A percentile compares a stretch with the other conserved stretches of the same genome.
Evolutionary conservation across 2,113 vertebrate species (phyloP).

Genomic region (Cephalopholis sonnerati): DNA sequence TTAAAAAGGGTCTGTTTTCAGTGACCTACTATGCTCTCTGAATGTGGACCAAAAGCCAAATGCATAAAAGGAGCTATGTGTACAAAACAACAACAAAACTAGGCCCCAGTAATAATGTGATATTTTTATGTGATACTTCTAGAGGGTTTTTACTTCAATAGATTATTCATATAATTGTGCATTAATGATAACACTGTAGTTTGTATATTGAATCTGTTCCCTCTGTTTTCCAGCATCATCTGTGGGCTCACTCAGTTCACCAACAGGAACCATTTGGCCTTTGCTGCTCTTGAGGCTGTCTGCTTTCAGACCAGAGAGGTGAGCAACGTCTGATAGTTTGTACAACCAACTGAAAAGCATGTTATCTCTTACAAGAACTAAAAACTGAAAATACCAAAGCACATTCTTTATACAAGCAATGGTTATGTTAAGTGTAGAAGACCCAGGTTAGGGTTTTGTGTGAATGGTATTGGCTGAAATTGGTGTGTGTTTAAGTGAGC

Average conservation of each 20-base stretch:
- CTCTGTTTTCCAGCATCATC: conserved; percentile 89
- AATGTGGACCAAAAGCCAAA: no score
- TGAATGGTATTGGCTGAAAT: not conserved
- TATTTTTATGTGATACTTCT: not conserved
- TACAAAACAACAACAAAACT: no score
- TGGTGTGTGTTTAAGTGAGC: not conserved
- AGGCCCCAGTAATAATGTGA: not conserved
- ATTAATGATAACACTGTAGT: not conserved
- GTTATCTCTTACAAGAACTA: not conserved
- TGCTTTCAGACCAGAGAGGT: conserved; percentile 99
- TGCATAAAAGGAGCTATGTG: no score
- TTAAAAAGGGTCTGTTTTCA: no score
- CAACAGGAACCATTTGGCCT: conserved; percentile 96
- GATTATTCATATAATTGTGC: not conserved
- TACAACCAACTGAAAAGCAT: not conserved
- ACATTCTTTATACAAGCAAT: not conserved
- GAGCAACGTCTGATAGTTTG: conserved; percentile 41
- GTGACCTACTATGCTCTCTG: no score
- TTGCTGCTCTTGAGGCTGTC: conserved; percentile 97
- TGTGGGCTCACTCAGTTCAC: conserved; percentile 99
- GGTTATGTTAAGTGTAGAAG: not conserved
- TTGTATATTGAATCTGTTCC: not conserved
- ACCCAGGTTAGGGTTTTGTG: not conserved
- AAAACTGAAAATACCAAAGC: not conserved
- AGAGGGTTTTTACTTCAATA: not conserved